Evolutionary conservation across 2,113 vertebrate species (phyloP), one percentile per base, ranked within the genome.

Genomic region (Oxyura jamaicensis): DNA sequence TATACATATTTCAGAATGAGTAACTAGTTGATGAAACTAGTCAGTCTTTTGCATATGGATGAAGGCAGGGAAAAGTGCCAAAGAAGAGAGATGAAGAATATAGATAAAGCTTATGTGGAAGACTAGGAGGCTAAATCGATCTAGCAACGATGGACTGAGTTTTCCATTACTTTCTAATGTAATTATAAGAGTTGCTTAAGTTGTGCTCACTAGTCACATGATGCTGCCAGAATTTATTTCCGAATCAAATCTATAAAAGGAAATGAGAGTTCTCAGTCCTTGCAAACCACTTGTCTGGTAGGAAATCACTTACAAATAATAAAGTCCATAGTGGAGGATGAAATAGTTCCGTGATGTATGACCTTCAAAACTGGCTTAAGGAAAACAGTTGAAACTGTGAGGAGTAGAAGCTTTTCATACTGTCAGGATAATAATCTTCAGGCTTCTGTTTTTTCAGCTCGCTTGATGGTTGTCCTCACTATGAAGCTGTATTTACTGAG

Each of bases 211-310:
- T 83, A 67, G 85, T 91, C 93, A 86, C 92, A 8, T 94, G 93
- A 11, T 79, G 42, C 67, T 90, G 88, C 93, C 84, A 77, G 67
- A 72, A 55, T 95, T 96, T 96, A 91, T 92, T 96, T 96, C 95
- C 62, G 48, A 95, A 96, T 96, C 92, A 92, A 84, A 94, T 95
- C 93, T 95, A 29, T 92, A 88, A 93, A 93, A 95, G 92, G 96
- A 96, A 97, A 94, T 93, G 83, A 91, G 90, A 94, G 39, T 88
- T 88, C 73, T 93, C 10, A 9, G 80, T 91, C 88, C 69, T 93
- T 92, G 88, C 83, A 95, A 96, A 68, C 73, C 86, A 94, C 93
- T 97, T 94, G 86, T 94, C 90, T 95, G 76, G 53, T 96, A 96
- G 95, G 95, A 96, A 96, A 90, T 94, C 73, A 84, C 90, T 94